Conservation (phyloP, 1,140 invertebrate genomes). For the Steinernema khuongi region DNA sequence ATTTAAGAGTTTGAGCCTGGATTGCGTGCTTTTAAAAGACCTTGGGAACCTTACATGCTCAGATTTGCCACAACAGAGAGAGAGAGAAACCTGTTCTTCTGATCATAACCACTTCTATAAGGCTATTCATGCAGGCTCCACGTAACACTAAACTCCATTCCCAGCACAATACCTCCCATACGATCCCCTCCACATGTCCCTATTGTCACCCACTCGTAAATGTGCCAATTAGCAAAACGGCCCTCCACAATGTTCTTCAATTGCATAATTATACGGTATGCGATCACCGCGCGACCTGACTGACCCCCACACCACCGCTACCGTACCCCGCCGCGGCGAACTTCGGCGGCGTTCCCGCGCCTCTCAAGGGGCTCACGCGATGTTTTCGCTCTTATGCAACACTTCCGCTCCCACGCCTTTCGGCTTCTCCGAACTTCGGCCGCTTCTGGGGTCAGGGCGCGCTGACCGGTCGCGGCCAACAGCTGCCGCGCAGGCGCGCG, state of each 20-base stretch:
- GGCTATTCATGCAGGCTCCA: no score
- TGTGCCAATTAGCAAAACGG: slow-evolving; percentile 7
- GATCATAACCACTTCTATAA: no score
- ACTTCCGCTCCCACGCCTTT: slow-evolving; percentile 11
- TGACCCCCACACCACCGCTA: background rate
- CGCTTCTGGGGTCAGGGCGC: background rate
- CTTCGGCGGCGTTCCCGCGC: background rate
- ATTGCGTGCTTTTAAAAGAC: no score
- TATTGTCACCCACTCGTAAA: slow-evolving; percentile 10
- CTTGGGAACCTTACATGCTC: no score
- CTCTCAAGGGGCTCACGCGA: background rate
- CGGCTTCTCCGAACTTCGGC: background rate
- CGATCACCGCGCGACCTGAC: background rate
- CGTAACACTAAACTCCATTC: no score
- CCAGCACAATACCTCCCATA: background rate
- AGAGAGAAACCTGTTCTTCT: no score
- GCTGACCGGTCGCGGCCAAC: background rate
- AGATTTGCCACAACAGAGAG: no score
- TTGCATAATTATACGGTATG: slow-evolving; percentile 9
- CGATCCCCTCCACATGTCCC: background rate
- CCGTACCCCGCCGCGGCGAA: background rate
- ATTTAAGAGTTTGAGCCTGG: no score
- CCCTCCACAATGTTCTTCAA: background rate
- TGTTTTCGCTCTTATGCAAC: slow-evolving; percentile 1
- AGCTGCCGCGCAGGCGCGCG: slow-evolving; percentile 5